Percentiles rank a stretch among this genome's conserved stretches.
phyloP scores from a whole-genome alignment of 2,113 vertebrate species.

The Dicentrarchus labrax region DNA sequence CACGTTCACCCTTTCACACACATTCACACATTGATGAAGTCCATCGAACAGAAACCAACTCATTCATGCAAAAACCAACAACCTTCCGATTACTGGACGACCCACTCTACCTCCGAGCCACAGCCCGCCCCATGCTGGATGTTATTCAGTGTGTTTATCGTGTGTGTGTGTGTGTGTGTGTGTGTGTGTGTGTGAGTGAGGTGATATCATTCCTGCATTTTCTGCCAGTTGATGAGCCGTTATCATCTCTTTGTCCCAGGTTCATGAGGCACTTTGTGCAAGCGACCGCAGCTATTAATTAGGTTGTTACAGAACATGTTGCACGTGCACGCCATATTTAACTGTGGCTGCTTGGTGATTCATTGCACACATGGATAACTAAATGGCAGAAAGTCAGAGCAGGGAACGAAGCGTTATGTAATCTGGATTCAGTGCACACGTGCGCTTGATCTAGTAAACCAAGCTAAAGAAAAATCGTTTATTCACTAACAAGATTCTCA shows the following conservation, averaged over 20 bases:
- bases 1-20: no score
- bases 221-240: constrained; percentile 1
- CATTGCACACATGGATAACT: constrained; percentile 43
- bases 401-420: constrained; percentile 55
- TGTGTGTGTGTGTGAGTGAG: not conserved
- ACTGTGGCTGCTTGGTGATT: constrained; percentile 41
- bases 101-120: no score
- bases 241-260: not conserved
- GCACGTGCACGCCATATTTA: constrained; percentile 48
- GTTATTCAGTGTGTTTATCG: no score
- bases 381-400: constrained; percentile 57
- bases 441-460: constrained; percentile 39
- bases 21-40: no score
- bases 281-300: not conserved
- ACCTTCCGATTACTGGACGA: no score
- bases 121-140: no score
- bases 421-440: constrained; percentile 23
- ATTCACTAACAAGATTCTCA: constrained; percentile 35
- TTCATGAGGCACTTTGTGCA: not conserved
- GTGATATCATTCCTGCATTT: not conserved
- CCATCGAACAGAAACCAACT: no score
- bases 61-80: no score
- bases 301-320: constrained; percentile 32
- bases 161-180: no score
- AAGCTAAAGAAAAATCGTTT: constrained; percentile 34